A percentile compares a stretch with the other conserved stretches of the same genome.
phyloP scores from a whole-genome alignment of 2,797 vertebrate genomes.

The Characodon lateralis region DNA sequence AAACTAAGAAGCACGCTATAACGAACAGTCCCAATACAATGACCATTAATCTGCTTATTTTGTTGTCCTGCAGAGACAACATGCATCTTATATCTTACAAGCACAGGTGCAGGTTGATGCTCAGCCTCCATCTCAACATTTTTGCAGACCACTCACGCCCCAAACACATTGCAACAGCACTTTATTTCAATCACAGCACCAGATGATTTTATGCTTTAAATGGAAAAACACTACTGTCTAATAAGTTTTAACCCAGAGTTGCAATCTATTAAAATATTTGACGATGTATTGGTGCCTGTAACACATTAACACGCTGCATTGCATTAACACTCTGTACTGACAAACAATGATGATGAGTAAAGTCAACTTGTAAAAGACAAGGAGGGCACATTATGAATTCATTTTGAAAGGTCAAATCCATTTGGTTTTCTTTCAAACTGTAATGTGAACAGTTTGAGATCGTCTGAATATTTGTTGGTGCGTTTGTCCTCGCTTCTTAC shows the following conservation, averaged over 20 bases:
- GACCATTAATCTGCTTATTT: neutral
- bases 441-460: conserved; percentile 18
- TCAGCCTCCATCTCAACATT: neutral
- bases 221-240: neutral
- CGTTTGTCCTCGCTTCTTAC: conserved; percentile 7
- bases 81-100: neutral
- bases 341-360: conserved; percentile 32
- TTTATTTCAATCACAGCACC: neutral
- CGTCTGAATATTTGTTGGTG: conserved; percentile 20
- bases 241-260: neutral
- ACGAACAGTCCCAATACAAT: neutral
- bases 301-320: neutral
- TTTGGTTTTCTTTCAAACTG: conserved; percentile 29
- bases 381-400: conserved; percentile 42
- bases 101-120: neutral
- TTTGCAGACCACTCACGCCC: neutral
- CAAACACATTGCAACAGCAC: neutral
- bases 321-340: conserved; percentile 19
- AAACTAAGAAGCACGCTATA: neutral
- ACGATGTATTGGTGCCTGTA: neutral
- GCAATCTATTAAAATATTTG: neutral
- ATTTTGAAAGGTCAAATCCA: conserved; percentile 46
- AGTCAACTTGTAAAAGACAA: conserved; percentile 23
- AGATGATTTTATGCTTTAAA: neutral
- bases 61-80: neutral